phyloP scores from a whole-genome alignment of 1,140 invertebrate species.

The Calliopsis andreniformis region DNA sequence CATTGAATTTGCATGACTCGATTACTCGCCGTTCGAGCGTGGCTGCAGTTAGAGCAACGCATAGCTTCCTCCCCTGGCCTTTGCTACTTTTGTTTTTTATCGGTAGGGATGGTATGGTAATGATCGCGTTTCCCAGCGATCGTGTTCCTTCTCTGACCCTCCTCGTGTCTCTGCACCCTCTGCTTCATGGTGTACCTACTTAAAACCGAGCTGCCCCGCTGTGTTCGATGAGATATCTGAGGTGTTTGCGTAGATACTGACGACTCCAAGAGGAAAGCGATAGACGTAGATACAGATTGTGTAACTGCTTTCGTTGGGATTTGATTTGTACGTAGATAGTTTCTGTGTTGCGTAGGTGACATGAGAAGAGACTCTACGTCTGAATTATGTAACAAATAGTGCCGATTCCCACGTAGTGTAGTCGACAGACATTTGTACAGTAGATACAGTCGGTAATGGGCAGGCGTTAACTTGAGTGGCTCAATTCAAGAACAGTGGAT shows the following conservation, averaged over 20 bases:
- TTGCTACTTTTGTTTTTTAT: conserved; percentile 21
- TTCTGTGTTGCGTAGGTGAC: no score
- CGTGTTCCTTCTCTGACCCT: not conserved
- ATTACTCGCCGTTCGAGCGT: conserved; percentile 52
- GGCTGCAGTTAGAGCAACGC: conserved; percentile 34
- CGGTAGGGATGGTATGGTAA: conserved; percentile 44
- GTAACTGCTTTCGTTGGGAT: no score
- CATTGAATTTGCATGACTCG: conserved; percentile 57
- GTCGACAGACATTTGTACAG: no score
- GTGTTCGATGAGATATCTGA: not conserved
- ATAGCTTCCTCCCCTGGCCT: conserved; percentile 40
- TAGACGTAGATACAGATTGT: no score
- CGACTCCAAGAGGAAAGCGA: no score
- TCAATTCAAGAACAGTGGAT: no score
- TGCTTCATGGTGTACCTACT: not conserved
- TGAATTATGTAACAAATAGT: no score
- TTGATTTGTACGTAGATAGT: no score
- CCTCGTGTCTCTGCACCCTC: not conserved
- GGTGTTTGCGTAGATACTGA: not conserved
- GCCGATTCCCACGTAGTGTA: no score
- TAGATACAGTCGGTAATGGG: no score
- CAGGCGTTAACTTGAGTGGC: no score
- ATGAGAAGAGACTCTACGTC: no score
- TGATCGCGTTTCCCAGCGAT: conserved; percentile 36
- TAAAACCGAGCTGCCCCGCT: conserved; percentile 23